These are phyloP conservation scores for mouse (Mus musculus) DNA, from an alignment of 2,113 vertebrate species.

Conservation along the genomic window GRCm39 chr5:58085001-58085500, in stretches of 20 bases:
- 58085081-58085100: not conserved
- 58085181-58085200: not conserved
- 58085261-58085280: constrained; percentile 25
- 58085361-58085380: constrained; percentile 2
- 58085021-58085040: not conserved
- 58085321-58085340: not conserved
- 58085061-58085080: not conserved
- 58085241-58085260: not conserved
- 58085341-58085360: constrained; percentile 15
- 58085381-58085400: not conserved
- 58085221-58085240: not conserved
- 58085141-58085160: not conserved
- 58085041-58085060: not conserved
- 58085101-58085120: not conserved
- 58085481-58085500: constrained; percentile 32
- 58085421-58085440: constrained; percentile 10
- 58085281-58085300: constrained; percentile 49
- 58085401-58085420: not conserved
- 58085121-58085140: constrained; percentile 33
- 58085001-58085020: not conserved
- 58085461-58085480: constrained; percentile 8
- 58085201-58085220: not conserved
- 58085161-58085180: not conserved
- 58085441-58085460: not conserved
- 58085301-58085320: constrained; percentile 5